phyloP scores from a whole-genome alignment of 2,888 invertebrate species.

The Leptinotarsa haldemani region DNA sequence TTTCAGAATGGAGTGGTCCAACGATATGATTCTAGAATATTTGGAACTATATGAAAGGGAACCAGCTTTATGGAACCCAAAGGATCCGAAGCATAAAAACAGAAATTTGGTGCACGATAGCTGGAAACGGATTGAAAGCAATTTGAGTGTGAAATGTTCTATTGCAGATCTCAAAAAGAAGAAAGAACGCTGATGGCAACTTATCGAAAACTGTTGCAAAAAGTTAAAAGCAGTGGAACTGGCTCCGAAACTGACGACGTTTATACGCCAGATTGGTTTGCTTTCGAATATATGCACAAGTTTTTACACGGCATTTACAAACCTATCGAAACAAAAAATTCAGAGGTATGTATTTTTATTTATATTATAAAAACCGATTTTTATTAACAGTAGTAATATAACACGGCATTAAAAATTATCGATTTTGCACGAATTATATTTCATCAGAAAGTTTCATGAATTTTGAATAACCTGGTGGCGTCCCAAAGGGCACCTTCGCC shows the following conservation, averaged over 20 bases:
- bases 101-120: constrained; percentile 16
- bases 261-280: constrained; percentile 66
- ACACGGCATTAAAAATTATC: background rate
- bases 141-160: constrained; percentile 3
- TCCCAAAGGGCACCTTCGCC: background rate
- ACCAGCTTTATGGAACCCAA: background rate
- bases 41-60: background rate
- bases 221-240: constrained; percentile 37
- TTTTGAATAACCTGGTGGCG: background rate
- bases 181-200: constrained; percentile 61
- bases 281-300: constrained; percentile 54
- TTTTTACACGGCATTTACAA: constrained; percentile 25
- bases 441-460: background rate
- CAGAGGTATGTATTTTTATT: background rate
- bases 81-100: constrained; percentile 12
- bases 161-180: constrained; percentile 16
- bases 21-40: too few species aligned
- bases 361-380: background rate
- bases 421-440: constrained; percentile 1
- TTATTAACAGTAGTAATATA: background rate
- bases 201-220: too few species aligned
- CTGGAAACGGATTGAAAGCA: constrained; percentile 19
- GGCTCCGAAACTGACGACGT: constrained; percentile 33
- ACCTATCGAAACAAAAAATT: background rate
- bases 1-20: background rate